Conservation (phyloP, 1,140 invertebrate genomes). For the Mylabris phalerata region DNA sequence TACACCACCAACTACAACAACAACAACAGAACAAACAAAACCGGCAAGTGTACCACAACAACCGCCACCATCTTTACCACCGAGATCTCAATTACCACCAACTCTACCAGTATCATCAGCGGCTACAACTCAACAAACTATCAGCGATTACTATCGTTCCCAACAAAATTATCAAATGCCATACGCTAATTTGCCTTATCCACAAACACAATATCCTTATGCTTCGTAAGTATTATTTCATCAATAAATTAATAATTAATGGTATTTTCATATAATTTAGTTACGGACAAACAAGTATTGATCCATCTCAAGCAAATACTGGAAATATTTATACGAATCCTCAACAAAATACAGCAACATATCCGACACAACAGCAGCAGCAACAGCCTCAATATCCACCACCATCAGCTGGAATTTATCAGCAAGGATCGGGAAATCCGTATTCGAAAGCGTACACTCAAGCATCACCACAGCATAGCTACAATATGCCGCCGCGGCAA, state of each 20-base stretch:
- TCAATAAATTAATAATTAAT: not conserved
- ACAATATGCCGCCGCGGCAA: constrained; percentile 36
- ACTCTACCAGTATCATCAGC: constrained; percentile 14
- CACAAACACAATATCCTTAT: constrained; percentile 31
- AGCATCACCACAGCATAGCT: constrained; percentile 34
- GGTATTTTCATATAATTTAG: constrained; percentile 10
- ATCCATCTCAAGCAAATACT: constrained; percentile 33
- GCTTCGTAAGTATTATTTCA: constrained; percentile 10
- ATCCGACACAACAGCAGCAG: constrained; percentile 27
- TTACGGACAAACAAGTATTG: constrained; percentile 29
- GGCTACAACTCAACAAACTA: constrained; percentile 14
- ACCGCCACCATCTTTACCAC: constrained; percentile 24
- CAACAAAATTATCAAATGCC: constrained; percentile 26
- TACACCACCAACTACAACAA: constrained; percentile 19
- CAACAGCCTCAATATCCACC: constrained; percentile 17
- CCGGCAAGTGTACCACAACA: constrained; percentile 8
- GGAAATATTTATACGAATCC: constrained; percentile 32
- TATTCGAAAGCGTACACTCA: constrained; percentile 38
- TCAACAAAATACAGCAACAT: constrained; percentile 30
- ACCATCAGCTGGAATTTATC: constrained; percentile 27
- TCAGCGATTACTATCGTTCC: constrained; percentile 32
- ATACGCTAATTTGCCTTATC: constrained; percentile 28
- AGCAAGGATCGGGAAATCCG: constrained; percentile 32
- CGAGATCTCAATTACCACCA: constrained; percentile 21
- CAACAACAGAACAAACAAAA: not conserved